Conservation (phyloP, 1,140 invertebrate species). For the Ooceraea biroi region DNA sequence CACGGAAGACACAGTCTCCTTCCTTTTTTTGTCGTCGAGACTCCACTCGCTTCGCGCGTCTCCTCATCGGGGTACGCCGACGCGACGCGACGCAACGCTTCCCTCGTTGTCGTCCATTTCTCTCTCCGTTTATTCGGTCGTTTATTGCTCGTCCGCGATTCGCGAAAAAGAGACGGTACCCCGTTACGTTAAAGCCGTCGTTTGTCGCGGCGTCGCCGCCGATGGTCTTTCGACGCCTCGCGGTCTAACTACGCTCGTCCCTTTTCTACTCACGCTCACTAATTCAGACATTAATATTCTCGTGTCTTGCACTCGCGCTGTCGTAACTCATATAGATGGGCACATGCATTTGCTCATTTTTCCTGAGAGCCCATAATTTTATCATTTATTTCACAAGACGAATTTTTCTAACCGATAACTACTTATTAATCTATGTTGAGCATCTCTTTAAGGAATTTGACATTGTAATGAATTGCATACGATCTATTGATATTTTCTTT, state of each 20-base stretch:
- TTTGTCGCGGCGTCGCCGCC: conserved; percentile 34
- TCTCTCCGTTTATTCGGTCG: conserved; percentile 34
- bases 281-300: conserved; percentile 40
- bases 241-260: conserved; percentile 25
- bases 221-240: conserved; percentile 49
- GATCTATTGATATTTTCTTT: background rate
- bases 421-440: background rate
- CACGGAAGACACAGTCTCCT: conserved; percentile 2
- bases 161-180: conserved; percentile 18
- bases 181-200: conserved; percentile 23
- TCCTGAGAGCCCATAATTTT: background rate
- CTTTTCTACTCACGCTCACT: conserved; percentile 37
- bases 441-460: background rate
- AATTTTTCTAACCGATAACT: background rate
- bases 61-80: conserved; percentile 27
- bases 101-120: background rate
- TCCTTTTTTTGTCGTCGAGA: conserved; percentile 54
- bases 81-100: conserved; percentile 8
- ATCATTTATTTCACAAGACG: background rate
- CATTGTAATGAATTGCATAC: background rate
- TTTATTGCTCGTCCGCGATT: conserved; percentile 44
- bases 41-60: conserved; percentile 45
- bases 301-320: background rate
- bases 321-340: background rate
- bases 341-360: background rate